Base-by-base conservation (phyloP, 2,888 invertebrate species). In the Xestia xanthographa region DNA sequence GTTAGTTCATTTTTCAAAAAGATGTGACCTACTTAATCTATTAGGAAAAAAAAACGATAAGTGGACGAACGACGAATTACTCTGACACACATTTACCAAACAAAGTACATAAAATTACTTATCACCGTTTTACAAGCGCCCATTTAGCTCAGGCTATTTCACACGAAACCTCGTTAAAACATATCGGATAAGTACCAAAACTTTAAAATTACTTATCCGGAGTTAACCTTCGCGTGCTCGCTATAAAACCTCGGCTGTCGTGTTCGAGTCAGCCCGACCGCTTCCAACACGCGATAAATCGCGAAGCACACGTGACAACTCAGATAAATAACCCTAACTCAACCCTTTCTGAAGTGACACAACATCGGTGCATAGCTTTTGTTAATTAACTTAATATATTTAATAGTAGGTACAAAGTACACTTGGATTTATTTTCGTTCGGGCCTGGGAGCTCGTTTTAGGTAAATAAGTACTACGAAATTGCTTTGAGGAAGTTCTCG, bases 271-370 rank as follows among this genome's bases (percentile, higher is more conserved):
- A 82, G 82, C 84, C 89, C 86, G 77, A 73, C 80, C 72, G 78
- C 75, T 78, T 72, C 79, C 66, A 83, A 86, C 84, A 81, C 84
- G 90, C 91, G 90, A 93, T 93, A 93, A 93, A 94, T 94, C 93
- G 86, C 77, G 83, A 82, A 89, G 87, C 87, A 91, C 89, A 91
- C 93, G 93, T 93, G 93, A 92, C 93, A 91, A 86, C 90, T 88
- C 87, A 91, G 90, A 93, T 93, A 94, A 92, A 94, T 92, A 93
- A 89, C 86, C 83, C 83, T 83, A 76, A 84, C 83, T 87, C 77
- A 81, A 81, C 83, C 82, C 79, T 87, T 85, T 84, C 82, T 83
- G 77, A 88, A 84, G 80, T 83, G 86, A 85, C 87, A 85, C 85
- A 76, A 85, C 86, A 87, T 87, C 78, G 86, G 81, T 87, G 87